A percentile compares a stretch with the other conserved stretches of the same genome.
Evolutionary conservation across 2,888 invertebrate genomes (phyloP).

Genomic region (Craniophora ligustri): DNA sequence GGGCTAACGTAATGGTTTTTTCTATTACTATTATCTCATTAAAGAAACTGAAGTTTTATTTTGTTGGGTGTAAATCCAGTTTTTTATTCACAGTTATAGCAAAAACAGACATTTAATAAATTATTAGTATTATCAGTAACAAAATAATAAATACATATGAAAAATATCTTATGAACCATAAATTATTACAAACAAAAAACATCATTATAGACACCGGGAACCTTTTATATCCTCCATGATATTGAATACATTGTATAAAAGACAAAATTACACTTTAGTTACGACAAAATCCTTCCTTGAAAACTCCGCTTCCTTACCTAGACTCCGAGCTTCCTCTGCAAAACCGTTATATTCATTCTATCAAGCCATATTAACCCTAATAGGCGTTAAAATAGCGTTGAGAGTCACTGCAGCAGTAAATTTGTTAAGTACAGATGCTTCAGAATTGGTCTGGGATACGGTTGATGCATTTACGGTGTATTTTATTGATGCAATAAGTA

Average conservation of each 20-base stretch:
- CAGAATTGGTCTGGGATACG: conserved; percentile 68
- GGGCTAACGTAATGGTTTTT: too few species aligned
- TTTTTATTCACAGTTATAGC: not conserved
- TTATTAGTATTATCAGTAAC: too few species aligned
- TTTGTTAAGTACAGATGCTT: conserved; percentile 52
- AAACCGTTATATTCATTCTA: conserved; percentile 9
- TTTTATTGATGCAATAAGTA: conserved; percentile 83
- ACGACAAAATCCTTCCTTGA: conserved; percentile 61
- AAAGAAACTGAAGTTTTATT: too few species aligned
- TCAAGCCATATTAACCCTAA: conserved; percentile 39
- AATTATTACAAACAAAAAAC: not conserved
- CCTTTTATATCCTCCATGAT: conserved; percentile 52
- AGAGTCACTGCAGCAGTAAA: not conserved
- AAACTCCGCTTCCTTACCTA: conserved; percentile 56
- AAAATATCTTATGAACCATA: too few species aligned
- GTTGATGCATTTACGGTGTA: conserved; percentile 71
- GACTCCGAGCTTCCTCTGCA: conserved; percentile 56
- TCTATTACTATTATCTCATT: too few species aligned
- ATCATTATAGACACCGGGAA: not conserved
- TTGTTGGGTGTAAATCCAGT: not conserved
- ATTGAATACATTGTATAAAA: conserved; percentile 50
- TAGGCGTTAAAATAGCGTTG: conserved; percentile 11
- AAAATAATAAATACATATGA: too few species aligned
- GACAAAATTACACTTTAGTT: conserved; percentile 50
- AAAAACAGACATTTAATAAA: not conserved